Base-by-base conservation (phyloP, 2,888 invertebrate species). In the Blastobasis adustella region DNA sequence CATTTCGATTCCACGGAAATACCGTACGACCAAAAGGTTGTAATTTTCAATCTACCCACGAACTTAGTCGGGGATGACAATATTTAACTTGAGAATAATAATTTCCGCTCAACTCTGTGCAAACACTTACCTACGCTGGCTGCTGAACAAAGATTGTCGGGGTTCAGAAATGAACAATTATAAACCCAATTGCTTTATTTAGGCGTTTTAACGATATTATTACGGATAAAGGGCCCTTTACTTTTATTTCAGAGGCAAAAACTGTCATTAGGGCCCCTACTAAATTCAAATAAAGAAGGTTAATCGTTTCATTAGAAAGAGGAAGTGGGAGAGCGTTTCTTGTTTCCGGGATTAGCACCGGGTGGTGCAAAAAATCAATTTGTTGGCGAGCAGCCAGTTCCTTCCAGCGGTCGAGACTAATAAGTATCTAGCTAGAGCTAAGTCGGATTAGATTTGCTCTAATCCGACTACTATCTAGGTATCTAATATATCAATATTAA, bases 181-280 rank as follows among this genome's bases (percentile, higher is more conserved):
- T 67, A 72, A 71, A 69, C 67, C 61, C 58, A 78, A 82, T 79
- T 67, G 65, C 79, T 82, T 79, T 74, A 81, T 81, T 76, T 65
- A 64, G 63, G 61, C 60, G 60, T 61, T 60, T 65, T 63, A 69
- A 66, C 65, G 64, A 66, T 58, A 67, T 69, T 66, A 65, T 66
- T 68, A 56, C 55, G 65, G 49, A 52, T 66, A 67, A 69, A 64
- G 61, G 45, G 52, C 23, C 9, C 49, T 52, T 47, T 46, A 41
- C 51, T 52, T 52, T 49, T 49, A 49, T 51, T 51, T 48, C 1
- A 45, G 50, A 39, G 36, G 7, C 47, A 43, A 23, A 23, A 23
- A 23, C 23, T 23, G 23, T 23, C 23, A 23, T 23, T 23, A 23
- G 23, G 23, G 23, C 23, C 23, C 23, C 23, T 23, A 23, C 23